A percentile compares a stretch with the other conserved stretches of the same genome.
phyloP scores from a whole-genome alignment of 2,797 vertebrate genomes.

The Eptatretus atami region DNA sequence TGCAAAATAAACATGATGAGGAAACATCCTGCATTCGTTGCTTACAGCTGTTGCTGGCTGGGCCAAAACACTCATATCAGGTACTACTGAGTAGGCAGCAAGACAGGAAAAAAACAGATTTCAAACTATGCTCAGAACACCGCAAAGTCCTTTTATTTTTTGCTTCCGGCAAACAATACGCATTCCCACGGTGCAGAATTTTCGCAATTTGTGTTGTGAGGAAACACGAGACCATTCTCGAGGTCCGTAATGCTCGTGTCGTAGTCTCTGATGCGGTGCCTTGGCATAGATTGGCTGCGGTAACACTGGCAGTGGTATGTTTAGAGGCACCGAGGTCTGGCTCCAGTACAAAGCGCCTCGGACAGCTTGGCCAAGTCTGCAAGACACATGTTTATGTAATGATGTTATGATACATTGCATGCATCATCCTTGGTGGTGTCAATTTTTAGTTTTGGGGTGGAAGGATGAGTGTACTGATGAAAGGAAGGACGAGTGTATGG shows the following conservation, averaged over 20 bases:
- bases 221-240: constrained; percentile 63
- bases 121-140: not conserved
- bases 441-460: too few relatives aligned
- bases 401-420: not conserved
- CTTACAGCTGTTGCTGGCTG: too few relatives aligned
- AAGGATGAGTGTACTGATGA: too few relatives aligned
- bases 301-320: constrained; percentile 35
- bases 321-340: constrained; percentile 34
- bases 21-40: too few relatives aligned
- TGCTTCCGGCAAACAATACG: constrained; percentile 12
- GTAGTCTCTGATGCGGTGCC: constrained; percentile 41
- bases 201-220: constrained; percentile 76
- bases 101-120: not conserved
- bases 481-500: too few relatives aligned
- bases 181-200: constrained; percentile 82
- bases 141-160: too few relatives aligned
- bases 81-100: fast-evolving
- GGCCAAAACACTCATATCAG: fast-evolving
- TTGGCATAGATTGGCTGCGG: constrained; percentile 53
- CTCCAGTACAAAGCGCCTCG: constrained; percentile 36
- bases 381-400: not conserved
- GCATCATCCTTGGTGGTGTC: too few relatives aligned
- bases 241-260: constrained; percentile 61
- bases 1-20: constrained; percentile 12
- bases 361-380: constrained; percentile 28